Evolutionary conservation across 2,113 vertebrate genomes (phyloP).

Genomic region (Cebidichthys violaceus): DNA sequence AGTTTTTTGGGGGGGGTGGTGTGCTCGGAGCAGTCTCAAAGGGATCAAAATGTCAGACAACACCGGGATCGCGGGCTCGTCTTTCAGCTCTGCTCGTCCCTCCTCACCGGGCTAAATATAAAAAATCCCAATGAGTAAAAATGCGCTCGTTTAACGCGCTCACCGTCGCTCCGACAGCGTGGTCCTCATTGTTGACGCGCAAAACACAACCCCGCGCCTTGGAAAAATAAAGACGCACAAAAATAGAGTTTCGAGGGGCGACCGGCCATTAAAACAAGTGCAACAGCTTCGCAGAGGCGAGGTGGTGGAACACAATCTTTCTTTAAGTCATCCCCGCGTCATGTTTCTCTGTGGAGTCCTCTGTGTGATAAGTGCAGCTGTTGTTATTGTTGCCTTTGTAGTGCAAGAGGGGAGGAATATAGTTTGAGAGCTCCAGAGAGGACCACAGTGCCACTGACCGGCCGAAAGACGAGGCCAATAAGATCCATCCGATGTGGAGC

Average conservation of each 20-base stretch:
- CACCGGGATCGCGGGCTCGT: constrained; percentile 51
- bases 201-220: constrained; percentile 22
- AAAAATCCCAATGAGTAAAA: constrained; percentile 70
- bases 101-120: constrained; percentile 74
- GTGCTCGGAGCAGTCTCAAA: constrained; percentile 36
- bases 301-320: background rate
- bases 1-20: constrained; percentile 43
- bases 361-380: constrained; percentile 67
- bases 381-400: constrained; percentile 78
- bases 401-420: constrained; percentile 34
- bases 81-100: constrained; percentile 49
- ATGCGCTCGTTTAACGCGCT: constrained; percentile 68
- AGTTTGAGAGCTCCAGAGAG: constrained; percentile 49
- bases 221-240: constrained; percentile 36
- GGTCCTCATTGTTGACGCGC: constrained; percentile 72
- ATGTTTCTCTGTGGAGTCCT: constrained; percentile 38
- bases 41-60: constrained; percentile 63
- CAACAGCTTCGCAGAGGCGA: constrained; percentile 31
- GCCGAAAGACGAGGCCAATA: constrained; percentile 45
- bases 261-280: constrained; percentile 51
- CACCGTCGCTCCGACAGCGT: constrained; percentile 64
- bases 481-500: background rate
- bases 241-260: background rate
- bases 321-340: constrained; percentile 53
- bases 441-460: constrained; percentile 77